These are phyloP conservation scores for Oryctes rhinoceros DNA, from an alignment of 1,140 invertebrate species.

Conservation along the genomic window DNA sequence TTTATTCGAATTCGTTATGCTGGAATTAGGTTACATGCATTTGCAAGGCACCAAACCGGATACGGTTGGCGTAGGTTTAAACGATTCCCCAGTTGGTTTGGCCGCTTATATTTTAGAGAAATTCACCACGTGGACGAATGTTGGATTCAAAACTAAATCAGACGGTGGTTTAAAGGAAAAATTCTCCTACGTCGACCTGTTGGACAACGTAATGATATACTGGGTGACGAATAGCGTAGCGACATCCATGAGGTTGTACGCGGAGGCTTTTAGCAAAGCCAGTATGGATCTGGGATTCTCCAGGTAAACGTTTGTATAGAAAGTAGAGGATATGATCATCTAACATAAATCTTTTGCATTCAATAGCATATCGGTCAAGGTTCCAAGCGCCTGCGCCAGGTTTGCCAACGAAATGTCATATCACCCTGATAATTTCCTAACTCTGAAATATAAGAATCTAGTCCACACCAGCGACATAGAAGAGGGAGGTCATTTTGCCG, in stretches of 20 bases:
- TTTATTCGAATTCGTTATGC: constrained; percentile 63
- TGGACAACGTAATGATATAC: constrained; percentile 83
- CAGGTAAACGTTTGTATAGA: no score
- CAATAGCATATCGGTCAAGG: constrained; percentile 17
- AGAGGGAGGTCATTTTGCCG: constrained; percentile 42
- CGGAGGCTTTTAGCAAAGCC: constrained; percentile 64
- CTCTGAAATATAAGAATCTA: constrained; percentile 26
- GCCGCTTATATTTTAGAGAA: constrained; percentile 81
- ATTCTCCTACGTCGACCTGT: constrained; percentile 68
- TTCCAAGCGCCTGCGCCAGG: constrained; percentile 38
- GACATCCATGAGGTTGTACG: constrained; percentile 72
- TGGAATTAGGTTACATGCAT: constrained; percentile 85
- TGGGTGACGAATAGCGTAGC: constrained; percentile 76
- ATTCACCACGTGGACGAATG: constrained; percentile 73
- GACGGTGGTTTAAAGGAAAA: constrained; percentile 57
- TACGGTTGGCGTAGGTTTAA: constrained; percentile 75
- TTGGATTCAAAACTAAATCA: constrained; percentile 33
- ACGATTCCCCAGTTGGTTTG: constrained; percentile 72
- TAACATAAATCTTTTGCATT: not conserved
- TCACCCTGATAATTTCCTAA: constrained; percentile 32
- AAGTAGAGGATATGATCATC: not conserved
- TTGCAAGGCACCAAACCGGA: constrained; percentile 92
- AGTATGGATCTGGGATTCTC: no score
- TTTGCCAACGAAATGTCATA: constrained; percentile 21
- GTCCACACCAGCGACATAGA: constrained; percentile 23